These are phyloP conservation scores for Hiodon alosoides DNA, from an alignment of 2,113 vertebrate species.

Conservation along the genomic window DNA sequence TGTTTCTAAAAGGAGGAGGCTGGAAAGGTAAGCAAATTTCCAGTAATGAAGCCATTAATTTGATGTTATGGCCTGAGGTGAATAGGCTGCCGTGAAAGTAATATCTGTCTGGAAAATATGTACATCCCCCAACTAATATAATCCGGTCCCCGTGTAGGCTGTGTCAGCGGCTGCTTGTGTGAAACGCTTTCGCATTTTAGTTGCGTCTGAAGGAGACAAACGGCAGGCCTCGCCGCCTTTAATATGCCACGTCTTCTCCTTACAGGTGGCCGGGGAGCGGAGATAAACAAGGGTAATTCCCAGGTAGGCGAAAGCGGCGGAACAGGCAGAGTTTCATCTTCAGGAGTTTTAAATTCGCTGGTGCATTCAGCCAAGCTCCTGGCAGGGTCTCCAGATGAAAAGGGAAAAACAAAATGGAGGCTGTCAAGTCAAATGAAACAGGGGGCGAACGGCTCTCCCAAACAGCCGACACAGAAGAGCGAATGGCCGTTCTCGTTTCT, in stretches of 20 bases:
- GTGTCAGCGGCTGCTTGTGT: slow-evolving; percentile 25
- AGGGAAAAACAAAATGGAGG: not conserved
- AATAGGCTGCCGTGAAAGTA: slow-evolving; percentile 18
- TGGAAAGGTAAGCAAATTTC: slow-evolving; percentile 25
- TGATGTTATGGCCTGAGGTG: slow-evolving; percentile 19
- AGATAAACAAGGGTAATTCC: slow-evolving; percentile 11
- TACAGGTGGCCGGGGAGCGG: slow-evolving; percentile 6
- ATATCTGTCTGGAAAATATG: slow-evolving; percentile 19
- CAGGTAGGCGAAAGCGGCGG: not conserved
- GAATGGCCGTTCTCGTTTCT: not conserved
- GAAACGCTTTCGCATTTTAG: slow-evolving; percentile 19
- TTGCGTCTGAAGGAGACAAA: not conserved
- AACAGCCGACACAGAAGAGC: not conserved
- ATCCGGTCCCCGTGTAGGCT: slow-evolving; percentile 22
- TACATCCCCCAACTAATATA: slow-evolving; percentile 31
- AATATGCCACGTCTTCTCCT: slow-evolving; percentile 17
- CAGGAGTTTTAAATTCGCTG: not conserved
- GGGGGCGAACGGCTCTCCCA: not conserved
- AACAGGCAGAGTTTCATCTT: not conserved
- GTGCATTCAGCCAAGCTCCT: not conserved
- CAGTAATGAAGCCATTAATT: slow-evolving; percentile 27
- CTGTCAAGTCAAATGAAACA: not conserved
- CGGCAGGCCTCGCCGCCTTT: slow-evolving; percentile 10
- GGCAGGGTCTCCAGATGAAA: not conserved
- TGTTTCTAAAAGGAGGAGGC: slow-evolving; percentile 5